phyloP scores from a whole-genome alignment of 92 coral and sea anemone genomes.

The Metridium senile region DNA sequence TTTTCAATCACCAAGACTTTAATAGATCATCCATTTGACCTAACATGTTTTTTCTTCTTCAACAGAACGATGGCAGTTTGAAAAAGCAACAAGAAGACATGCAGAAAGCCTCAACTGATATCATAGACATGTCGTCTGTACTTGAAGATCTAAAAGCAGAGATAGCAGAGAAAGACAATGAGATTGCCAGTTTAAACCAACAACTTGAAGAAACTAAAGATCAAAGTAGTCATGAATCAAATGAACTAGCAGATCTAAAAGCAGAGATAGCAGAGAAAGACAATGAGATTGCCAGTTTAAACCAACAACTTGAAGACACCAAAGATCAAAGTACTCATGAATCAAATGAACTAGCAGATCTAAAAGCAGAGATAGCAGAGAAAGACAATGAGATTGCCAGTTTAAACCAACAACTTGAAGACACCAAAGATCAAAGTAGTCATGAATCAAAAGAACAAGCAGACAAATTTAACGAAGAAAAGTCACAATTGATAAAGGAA shows the following conservation, averaged over 20 bases:
- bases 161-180: constrained; percentile 68
- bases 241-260: constrained; percentile 56
- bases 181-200: constrained; percentile 47
- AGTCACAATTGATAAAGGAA: constrained; percentile 51
- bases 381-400: constrained; percentile 65
- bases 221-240: constrained; percentile 42
- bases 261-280: constrained; percentile 74
- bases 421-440: constrained; percentile 50
- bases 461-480: constrained; percentile 68
- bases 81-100: constrained; percentile 85
- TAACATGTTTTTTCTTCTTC: background rate
- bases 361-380: constrained; percentile 65
- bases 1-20: too few species aligned
- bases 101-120: constrained; percentile 87
- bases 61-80: constrained; percentile 81
- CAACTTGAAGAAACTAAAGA: constrained; percentile 42
- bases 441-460: constrained; percentile 39
- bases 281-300: constrained; percentile 45
- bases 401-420: constrained; percentile 38
- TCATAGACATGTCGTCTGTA: constrained; percentile 62
- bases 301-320: constrained; percentile 31
- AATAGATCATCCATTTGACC: background rate
- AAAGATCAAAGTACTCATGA: constrained; percentile 46
- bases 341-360: constrained; percentile 52
- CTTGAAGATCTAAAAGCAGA: constrained; percentile 71